These are phyloP conservation scores for Ormyrus labotus DNA, from an alignment of 2,888 invertebrate genomes.

Conservation along the genomic window DNA sequence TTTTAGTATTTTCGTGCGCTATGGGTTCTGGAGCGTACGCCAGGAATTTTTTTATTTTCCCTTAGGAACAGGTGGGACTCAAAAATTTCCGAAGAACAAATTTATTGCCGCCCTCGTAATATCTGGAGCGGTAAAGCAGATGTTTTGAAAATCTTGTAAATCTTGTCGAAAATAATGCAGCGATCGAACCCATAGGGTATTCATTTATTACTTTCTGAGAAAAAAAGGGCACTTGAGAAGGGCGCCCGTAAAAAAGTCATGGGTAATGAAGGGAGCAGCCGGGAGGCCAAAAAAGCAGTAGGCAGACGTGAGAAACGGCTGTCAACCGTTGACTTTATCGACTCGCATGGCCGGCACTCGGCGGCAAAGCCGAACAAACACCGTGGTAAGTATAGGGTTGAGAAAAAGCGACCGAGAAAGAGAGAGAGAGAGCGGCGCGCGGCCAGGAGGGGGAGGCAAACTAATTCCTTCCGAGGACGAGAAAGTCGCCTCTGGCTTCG, in stretches of 20 bases:
- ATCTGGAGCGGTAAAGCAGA: no score
- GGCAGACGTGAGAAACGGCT: slow-evolving; percentile 42
- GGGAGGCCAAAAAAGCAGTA: slow-evolving; percentile 2
- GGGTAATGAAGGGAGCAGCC: slow-evolving; percentile 47
- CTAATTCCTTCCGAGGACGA: slow-evolving; percentile 49
- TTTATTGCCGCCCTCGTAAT: no score
- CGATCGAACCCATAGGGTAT: no score
- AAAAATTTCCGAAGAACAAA: no score
- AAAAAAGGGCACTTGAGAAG: no score
- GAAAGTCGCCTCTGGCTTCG: slow-evolving; percentile 41
- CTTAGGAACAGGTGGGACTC: no score
- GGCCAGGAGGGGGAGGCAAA: neutral
- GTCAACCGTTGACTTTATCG: slow-evolving; percentile 46
- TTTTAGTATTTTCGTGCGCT: slow-evolving; percentile 52
- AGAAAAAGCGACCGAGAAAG: neutral
- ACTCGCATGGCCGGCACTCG: slow-evolving; percentile 8
- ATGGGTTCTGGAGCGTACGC: no score
- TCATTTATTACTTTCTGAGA: no score
- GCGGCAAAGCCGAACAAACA: slow-evolving; percentile 29
- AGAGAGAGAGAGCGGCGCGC: neutral
- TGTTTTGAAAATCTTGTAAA: no score
- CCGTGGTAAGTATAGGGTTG: slow-evolving; percentile 16
- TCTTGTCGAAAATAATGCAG: no score
- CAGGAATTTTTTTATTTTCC: no score
- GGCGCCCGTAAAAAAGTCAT: neutral